A percentile compares a stretch with the other conserved stretches of the same genome.
Conservation (phyloP, 2,797 vertebrate genomes). For the Gallirallus australis region DNA sequence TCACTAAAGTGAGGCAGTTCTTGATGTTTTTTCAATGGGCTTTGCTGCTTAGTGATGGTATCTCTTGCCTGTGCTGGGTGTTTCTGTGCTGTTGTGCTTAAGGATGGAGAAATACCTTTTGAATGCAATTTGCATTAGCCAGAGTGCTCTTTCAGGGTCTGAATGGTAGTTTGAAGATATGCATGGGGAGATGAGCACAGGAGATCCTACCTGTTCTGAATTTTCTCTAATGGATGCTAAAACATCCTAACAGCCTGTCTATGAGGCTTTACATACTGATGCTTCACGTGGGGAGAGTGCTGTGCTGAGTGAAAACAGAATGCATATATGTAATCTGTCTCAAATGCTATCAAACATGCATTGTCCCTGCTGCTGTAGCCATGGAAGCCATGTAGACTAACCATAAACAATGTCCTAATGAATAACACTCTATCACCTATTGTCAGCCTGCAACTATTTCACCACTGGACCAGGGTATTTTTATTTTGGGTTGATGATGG, state of each 20-base stretch:
- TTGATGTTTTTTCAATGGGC: constrained; percentile 34
- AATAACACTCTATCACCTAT: neutral
- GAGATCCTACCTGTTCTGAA: neutral
- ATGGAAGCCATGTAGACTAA: constrained; percentile 11
- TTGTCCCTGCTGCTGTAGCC: constrained; percentile 21
- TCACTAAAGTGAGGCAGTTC: constrained; percentile 37
- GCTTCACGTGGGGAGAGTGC: neutral
- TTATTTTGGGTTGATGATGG: neutral
- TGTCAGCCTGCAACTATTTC: neutral
- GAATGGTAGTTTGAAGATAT: neutral
- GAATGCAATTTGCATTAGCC: neutral
- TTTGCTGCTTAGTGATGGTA: constrained; percentile 28
- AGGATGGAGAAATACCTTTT: constrained; percentile 9
- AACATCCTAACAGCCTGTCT: neutral
- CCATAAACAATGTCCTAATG: constrained; percentile 18
- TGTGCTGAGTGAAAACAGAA: neutral
- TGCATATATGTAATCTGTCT: neutral
- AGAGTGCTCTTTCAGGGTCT: neutral
- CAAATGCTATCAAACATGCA: neutral
- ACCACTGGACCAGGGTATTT: neutral
- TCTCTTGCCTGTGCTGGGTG: neutral
- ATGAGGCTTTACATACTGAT: neutral
- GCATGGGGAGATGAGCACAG: neutral
- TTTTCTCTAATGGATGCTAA: neutral
- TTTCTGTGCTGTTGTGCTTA: neutral